Evolutionary conservation across 2,797 vertebrate species (phyloP), one percentile per base, ranked within the genome.

Genomic region (Carapus acus): DNA sequence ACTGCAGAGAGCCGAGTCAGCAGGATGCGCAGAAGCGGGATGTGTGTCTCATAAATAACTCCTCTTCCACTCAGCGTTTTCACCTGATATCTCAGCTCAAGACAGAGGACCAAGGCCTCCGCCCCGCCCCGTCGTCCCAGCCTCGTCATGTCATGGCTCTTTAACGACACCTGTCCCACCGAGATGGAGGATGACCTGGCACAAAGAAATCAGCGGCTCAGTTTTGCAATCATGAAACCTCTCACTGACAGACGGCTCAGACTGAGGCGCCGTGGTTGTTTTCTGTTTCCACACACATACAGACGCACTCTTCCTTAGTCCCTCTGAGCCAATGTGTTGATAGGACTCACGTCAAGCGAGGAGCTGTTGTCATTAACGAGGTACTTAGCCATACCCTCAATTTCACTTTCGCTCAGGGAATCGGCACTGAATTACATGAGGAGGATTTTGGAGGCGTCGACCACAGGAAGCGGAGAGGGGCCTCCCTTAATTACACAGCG

Each of bases 1-100:
- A 46, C 54, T 57, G 62, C 1, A 38, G 63, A 79, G 80, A 77
- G 83, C 85, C 79, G 82, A 82, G 60, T 85, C 83, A 86, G 83
- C 84, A 71, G 53, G 43, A 67, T 1, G 15, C 45, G 43, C 51
- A 54, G 60, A 65, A 38, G 44, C 52, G 54, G 43, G 11, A 19
- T 60, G 46, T 68, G 51, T 66, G 56, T 66, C 53, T 76, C 62
- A 80, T 81, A 79, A 76, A 81, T 74, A 81, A 74, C 58, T 71
- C 43, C 41, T 69, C 70, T 70, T 72, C 74, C 58, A 50, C 53
- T 71, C 42, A 8, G 49, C 46, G 51, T 76, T 65, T 69, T 67
- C 53, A 46, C 52, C 48, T 14, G 1, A 38, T 62, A 59, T 55
- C 50, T 15, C 41, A 22, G 40, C 38, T 12, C 36, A 42, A 54